Evolutionary conservation across 1,140 invertebrate species (phyloP).

Genomic region (Drosophila repleta): DNA sequence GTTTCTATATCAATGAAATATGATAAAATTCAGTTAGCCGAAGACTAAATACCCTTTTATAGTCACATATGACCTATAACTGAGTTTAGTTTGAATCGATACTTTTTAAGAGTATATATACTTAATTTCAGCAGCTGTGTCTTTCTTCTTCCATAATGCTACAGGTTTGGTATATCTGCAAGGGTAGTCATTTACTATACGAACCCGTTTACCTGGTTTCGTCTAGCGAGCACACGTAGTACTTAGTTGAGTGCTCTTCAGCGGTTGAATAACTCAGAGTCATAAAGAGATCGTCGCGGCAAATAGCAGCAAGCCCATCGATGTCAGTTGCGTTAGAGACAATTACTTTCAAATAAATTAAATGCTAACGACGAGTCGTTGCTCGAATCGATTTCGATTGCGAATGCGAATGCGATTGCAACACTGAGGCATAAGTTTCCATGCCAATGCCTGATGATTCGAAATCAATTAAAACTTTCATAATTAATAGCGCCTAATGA

Average conservation of each 20-base stretch:
- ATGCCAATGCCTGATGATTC: conserved; percentile 12
- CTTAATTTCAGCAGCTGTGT: too few species aligned
- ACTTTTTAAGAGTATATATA: too few species aligned
- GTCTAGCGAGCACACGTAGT: background rate
- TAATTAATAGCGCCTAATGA: conserved; percentile 49
- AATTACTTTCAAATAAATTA: conserved; percentile 48
- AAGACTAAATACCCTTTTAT: too few species aligned
- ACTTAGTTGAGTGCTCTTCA: conserved; percentile 24
- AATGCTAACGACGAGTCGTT: conserved; percentile 29
- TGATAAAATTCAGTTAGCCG: background rate
- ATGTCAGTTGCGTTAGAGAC: conserved; percentile 32
- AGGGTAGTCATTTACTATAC: background rate
- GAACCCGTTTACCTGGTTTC: conserved; percentile 32
- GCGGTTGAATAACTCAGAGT: conserved; percentile 32
- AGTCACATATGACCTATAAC: too few species aligned
- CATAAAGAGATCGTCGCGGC: conserved; percentile 26
- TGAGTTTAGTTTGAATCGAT: too few species aligned
- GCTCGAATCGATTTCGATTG: conserved; percentile 1
- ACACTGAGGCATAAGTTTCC: conserved; percentile 8
- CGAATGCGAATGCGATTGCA: conserved; percentile 5
- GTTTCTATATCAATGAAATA: conserved; percentile 23
- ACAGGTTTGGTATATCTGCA: too few species aligned
- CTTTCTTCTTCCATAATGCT: too few species aligned
- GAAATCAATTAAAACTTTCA: conserved; percentile 48
- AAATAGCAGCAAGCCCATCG: conserved; percentile 32